These are phyloP conservation scores for Schizaphis graminum DNA, from an alignment of 2,888 invertebrate genomes.

Conservation along the genomic window DNA sequence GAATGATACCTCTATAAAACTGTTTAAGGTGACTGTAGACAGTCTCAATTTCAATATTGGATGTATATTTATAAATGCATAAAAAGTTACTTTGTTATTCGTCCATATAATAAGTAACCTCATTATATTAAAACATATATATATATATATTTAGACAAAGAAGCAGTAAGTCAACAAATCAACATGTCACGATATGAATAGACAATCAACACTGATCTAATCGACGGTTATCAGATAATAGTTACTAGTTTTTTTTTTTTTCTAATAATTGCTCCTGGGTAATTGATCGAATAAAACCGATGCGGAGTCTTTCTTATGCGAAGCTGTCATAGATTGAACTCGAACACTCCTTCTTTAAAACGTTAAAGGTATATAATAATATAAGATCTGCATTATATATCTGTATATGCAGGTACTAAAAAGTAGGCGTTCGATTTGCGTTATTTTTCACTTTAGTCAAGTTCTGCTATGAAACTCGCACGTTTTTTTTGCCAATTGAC, in stretches of 20 bases:
- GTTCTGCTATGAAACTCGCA: not conserved
- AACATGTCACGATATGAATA: not conserved
- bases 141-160: not conserved
- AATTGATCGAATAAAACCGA: not conserved
- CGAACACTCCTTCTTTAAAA: not conserved
- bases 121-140: not conserved
- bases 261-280: not conserved
- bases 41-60: no score
- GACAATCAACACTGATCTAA: not conserved
- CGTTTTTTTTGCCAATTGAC: not conserved
- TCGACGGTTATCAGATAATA: not conserved
- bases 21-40: no score
- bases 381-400: not conserved
- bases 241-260: not conserved
- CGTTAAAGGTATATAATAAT: not conserved
- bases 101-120: not conserved
- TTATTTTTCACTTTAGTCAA: not conserved
- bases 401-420: not conserved
- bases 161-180: not conserved
- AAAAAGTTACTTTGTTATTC: no score
- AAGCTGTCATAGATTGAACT: not conserved
- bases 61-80: no score
- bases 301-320: not conserved
- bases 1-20: no score
- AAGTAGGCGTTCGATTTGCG: not conserved